Evolutionary conservation across 2,113 vertebrate genomes (phyloP).

Genomic region (Oxyura jamaicensis): DNA sequence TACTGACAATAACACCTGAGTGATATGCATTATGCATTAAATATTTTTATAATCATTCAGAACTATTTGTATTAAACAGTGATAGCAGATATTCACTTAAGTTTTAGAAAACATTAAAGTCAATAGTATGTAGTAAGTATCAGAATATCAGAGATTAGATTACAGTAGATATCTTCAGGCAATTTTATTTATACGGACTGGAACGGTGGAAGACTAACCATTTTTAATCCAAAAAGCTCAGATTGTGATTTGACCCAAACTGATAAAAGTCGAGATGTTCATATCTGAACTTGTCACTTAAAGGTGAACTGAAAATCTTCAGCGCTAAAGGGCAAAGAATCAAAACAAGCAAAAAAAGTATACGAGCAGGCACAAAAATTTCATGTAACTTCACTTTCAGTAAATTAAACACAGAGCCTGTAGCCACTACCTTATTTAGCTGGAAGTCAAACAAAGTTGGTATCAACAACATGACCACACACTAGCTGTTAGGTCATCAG

Average conservation of each 20-base stretch:
- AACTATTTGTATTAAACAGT: conserved; percentile 46
- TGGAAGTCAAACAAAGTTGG: not conserved
- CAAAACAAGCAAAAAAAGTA: not conserved
- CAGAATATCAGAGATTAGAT: conserved; percentile 31
- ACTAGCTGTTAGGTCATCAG: not conserved
- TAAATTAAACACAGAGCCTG: not conserved
- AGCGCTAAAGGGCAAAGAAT: conserved; percentile 21
- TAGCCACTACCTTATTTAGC: not conserved
- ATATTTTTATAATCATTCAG: conserved; percentile 40
- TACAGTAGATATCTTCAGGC: not conserved
- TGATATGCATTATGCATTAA: conserved; percentile 34
- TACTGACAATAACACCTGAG: conserved; percentile 28
- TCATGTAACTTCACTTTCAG: not conserved
- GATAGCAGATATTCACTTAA: conserved; percentile 15
- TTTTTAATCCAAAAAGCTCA: not conserved
- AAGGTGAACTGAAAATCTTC: conserved; percentile 1
- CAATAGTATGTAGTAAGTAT: not conserved
- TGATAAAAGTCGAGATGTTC: not conserved
- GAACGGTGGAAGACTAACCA: not conserved
- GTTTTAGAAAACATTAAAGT: not conserved
- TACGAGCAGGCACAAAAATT: not conserved
- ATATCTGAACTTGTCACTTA: conserved; percentile 23
- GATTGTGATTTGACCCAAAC: not conserved
- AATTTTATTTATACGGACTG: conserved; percentile 22
- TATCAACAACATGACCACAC: not conserved